Evolutionary conservation across 53 echinoderm and acorn worm genomes (phyloP).

Genomic region (Paracentrotus lividus): DNA sequence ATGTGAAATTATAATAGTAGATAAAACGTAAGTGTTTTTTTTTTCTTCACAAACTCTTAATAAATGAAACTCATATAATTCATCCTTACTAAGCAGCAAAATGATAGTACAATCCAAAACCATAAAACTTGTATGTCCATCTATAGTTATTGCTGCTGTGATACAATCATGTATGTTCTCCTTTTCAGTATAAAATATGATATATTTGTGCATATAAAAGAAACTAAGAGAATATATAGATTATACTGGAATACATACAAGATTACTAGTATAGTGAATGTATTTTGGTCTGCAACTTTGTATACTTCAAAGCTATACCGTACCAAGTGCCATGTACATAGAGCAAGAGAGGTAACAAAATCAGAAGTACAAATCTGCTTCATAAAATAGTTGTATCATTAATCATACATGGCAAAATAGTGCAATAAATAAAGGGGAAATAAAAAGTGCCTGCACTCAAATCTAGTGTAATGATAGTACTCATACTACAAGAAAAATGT

Average conservation of each 20-base stretch:
- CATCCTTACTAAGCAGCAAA: too few species aligned
- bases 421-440: constrained; percentile 31
- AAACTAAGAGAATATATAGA: background rate
- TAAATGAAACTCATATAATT: too few species aligned
- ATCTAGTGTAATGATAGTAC: constrained; percentile 44
- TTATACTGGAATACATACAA: too few species aligned
- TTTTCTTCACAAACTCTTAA: too few species aligned
- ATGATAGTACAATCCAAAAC: too few species aligned
- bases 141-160: background rate
- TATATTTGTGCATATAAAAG: background rate
- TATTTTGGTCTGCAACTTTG: background rate
- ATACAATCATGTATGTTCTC: background rate
- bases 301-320: background rate
- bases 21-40: too few species aligned
- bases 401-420: background rate
- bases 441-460: constrained; percentile 53
- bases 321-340: background rate
- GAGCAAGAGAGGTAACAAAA: background rate
- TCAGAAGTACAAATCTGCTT: background rate
- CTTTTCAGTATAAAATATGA: background rate
- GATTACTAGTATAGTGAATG: background rate
- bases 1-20: too few species aligned
- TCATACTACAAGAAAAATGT: constrained; percentile 18
- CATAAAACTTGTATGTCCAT: background rate
- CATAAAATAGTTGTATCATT: background rate